Base-by-base conservation (phyloP, 2,888 invertebrate species). In the Eupeodes latifasciatus region DNA sequence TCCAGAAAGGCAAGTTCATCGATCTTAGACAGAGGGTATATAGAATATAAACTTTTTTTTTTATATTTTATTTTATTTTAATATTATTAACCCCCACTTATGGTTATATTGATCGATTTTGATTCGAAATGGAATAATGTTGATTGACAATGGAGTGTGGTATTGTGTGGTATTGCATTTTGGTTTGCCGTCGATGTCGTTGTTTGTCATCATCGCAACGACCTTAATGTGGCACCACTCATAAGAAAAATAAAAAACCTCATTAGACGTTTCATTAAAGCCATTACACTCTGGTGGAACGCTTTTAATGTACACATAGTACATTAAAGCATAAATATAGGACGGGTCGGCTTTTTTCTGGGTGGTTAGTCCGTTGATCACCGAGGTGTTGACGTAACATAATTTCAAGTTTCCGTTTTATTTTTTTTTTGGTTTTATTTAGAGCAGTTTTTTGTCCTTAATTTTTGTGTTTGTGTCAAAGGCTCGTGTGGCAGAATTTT, bases 331-430 rank as follows among this genome's bases (percentile, higher is more conserved):
- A 40, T 59, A 11, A 47, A 10, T 40, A 55, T 40, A 55, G 55
- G 55, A 71, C 71, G 57, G 16, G 47, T 57, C 66, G 66, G 53
- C 69, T 59, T 40, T 74, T 59, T 74, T 81, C 61, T 84, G 74
- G 69, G 62, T 78, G 78, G 74, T 77, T 81, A 81, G 71, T 71
- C 49, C 27, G 36, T 57, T 78, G 78, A 77, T 87, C 83, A 61
- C 81, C 75, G 78, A 88, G 85, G 88, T 88, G 88, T 88, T 81
- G 88, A 85, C 84, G 88, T 88, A 78, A 85, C 85, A 85, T 85
- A 85, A 88, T 88, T 88, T 88, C 85, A 78, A 85, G 85, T 81
- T 88, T 85, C 81, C 81, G 77, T 81, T 88, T 78, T 81, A 66
- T 44, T 19, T 78, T 81, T 72, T 44, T 19, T 19, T 19, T 19